These are phyloP conservation scores for Blastomussa wellsi DNA, from an alignment of 92 coral and sea anemone genomes.

Conservation along the genomic window DNA sequence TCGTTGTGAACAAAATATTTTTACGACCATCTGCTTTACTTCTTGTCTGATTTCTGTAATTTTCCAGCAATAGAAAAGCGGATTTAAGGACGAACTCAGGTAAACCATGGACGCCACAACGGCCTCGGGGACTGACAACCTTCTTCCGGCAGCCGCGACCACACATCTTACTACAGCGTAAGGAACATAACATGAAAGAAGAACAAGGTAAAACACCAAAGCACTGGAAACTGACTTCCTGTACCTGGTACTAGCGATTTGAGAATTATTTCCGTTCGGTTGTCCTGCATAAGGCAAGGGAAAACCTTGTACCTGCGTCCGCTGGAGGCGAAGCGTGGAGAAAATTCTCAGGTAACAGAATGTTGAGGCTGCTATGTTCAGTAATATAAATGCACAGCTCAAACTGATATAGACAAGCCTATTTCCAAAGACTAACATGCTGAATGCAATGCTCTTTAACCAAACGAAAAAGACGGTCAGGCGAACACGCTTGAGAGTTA, in stretches of 20 bases:
- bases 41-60: conserved; percentile 21
- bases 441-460: neutral
- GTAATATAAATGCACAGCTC: neutral
- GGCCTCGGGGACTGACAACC: neutral
- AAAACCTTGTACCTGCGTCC: neutral
- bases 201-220: neutral
- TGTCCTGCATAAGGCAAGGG: neutral
- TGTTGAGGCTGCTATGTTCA: conserved; percentile 4
- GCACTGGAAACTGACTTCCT: conserved; percentile 3
- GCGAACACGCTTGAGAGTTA: conserved; percentile 5
- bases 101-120: conserved; percentile 2
- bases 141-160: neutral
- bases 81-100: conserved; percentile 29
- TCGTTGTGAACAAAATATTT: neutral
- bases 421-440: conserved; percentile 1
- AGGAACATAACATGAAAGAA: conserved; percentile 21
- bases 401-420: neutral
- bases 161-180: neutral
- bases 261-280: neutral
- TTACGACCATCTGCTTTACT: conserved; percentile 1
- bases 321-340: conserved; percentile 1
- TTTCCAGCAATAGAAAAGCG: conserved; percentile 25
- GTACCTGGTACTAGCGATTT: neutral
- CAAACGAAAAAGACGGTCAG: neutral
- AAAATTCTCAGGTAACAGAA: conserved; percentile 18